phyloP scores from a whole-genome alignment of 1,140 invertebrate species.

The Marisa cornuarietis region DNA sequence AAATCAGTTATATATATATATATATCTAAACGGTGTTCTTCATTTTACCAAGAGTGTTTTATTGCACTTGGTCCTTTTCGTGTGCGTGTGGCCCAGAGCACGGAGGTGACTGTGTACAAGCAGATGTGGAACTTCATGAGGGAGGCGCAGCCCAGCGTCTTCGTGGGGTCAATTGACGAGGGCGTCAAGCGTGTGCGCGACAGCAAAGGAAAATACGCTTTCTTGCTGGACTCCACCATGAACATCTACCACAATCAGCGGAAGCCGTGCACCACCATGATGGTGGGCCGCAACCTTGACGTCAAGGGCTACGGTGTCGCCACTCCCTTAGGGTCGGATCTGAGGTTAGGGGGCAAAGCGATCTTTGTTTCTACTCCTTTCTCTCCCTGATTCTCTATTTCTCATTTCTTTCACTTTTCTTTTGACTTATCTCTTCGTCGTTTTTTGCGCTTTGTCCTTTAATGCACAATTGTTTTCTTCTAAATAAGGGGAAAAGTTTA shows the following conservation, averaged over 20 bases:
- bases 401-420: not conserved
- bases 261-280: slow-evolving; percentile 90
- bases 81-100: too few relatives aligned
- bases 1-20: too few relatives aligned
- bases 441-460: not conserved
- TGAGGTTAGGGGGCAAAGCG: not conserved
- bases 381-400: not conserved
- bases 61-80: too few relatives aligned
- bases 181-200: slow-evolving; percentile 57
- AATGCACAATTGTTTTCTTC: too few relatives aligned
- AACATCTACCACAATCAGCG: slow-evolving; percentile 64
- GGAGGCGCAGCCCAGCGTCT: slow-evolving; percentile 66
- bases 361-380: too few relatives aligned
- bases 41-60: too few relatives aligned
- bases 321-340: slow-evolving; percentile 85
- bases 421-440: too few relatives aligned
- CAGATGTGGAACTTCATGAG: slow-evolving; percentile 73
- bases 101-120: slow-evolving; percentile 36
- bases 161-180: slow-evolving; percentile 44
- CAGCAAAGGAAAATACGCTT: slow-evolving; percentile 73
- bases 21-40: too few relatives aligned
- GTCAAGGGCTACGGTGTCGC: slow-evolving; percentile 86
- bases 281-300: slow-evolving; percentile 80
- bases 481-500: too few relatives aligned
- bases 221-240: slow-evolving; percentile 61